Conservation (phyloP, 1,140 invertebrate genomes). For the Drosophila lacertosa region DNA sequence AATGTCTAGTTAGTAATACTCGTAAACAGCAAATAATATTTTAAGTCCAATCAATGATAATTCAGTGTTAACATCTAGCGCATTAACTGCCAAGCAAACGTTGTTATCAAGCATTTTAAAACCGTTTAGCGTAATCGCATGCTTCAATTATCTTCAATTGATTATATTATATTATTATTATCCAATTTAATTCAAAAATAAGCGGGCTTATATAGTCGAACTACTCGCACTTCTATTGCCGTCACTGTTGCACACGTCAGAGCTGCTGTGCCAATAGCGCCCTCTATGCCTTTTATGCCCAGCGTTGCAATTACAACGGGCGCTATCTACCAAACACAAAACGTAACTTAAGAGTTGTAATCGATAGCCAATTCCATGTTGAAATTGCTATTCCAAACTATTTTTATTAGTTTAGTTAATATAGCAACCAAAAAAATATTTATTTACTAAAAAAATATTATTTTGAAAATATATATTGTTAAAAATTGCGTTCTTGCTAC, state of each 20-base stretch:
- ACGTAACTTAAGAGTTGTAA: no score
- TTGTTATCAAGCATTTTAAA: neutral
- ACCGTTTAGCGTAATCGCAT: neutral
- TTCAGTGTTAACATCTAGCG: slow-evolving; percentile 12
- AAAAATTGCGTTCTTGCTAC: no score
- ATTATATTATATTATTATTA: neutral
- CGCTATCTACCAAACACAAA: slow-evolving; percentile 23
- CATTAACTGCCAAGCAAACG: neutral
- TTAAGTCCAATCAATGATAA: neutral
- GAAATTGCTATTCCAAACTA: no score
- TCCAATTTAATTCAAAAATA: slow-evolving; percentile 6
- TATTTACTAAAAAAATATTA: no score
- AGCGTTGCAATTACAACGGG: neutral
- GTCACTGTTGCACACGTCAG: slow-evolving; percentile 2
- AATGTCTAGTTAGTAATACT: neutral
- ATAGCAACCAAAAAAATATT: no score
- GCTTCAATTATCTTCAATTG: neutral
- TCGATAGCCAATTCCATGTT: no score
- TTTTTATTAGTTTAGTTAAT: no score
- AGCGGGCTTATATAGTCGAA: slow-evolving; percentile 10
- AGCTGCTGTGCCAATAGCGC: slow-evolving; percentile 3
- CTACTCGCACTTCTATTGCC: neutral
- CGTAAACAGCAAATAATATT: neutral
- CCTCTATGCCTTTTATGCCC: neutral
- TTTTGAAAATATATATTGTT: no score